phyloP scores from a whole-genome alignment of 2,113 vertebrate species.

The Shinisaurus crocodilurus region DNA sequence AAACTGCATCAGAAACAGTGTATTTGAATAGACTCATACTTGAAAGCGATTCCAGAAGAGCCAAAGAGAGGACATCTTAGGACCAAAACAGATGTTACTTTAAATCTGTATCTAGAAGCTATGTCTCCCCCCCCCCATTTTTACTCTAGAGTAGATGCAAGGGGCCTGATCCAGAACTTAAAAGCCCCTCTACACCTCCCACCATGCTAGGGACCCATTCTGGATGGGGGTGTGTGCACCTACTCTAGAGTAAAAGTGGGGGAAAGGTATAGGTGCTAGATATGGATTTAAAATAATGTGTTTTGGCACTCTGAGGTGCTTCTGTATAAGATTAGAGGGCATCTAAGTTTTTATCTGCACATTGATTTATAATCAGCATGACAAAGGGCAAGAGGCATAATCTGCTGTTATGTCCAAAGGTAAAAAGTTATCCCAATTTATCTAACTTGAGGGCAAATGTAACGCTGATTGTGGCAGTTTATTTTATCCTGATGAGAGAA shows the following conservation, averaged over 20 bases:
- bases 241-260: too few species aligned
- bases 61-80: neutral
- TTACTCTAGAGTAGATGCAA: too few species aligned
- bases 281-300: too few species aligned
- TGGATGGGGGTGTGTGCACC: too few species aligned
- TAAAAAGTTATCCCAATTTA: neutral
- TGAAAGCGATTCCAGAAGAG: neutral
- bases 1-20: neutral
- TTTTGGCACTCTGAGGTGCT: neutral
- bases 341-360: neutral
- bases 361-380: neutral
- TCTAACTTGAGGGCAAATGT: neutral
- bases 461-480: neutral
- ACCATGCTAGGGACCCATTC: too few species aligned
- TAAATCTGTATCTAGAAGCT: too few species aligned
- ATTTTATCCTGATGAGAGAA: neutral
- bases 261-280: too few species aligned
- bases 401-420: neutral
- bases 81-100: too few species aligned
- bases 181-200: too few species aligned
- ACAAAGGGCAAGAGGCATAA: neutral
- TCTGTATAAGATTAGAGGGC: neutral
- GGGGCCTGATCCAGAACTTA: too few species aligned
- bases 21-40: neutral
- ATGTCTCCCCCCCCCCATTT: too few species aligned